Evolutionary conservation across 2,888 invertebrate genomes (phyloP), one percentile per base, ranked within the genome.

Genomic region (Strigamia transsilvanica): DNA sequence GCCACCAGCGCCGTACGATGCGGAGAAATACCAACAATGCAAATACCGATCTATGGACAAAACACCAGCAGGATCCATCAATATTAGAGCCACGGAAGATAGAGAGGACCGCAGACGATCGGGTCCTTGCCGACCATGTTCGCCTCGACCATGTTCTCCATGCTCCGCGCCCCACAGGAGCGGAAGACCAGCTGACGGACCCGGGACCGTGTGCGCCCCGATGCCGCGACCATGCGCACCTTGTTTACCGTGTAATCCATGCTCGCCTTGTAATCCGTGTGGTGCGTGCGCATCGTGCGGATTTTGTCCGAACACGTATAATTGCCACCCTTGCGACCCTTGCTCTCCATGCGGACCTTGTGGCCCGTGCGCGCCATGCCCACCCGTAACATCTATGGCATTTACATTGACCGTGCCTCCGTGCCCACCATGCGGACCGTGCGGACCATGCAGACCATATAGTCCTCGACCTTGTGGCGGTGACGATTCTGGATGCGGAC

Each of bases 211-310:
- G 34, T 80, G 80, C 46, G 80, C 80, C 80, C 80, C 80, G 9
- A 79, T 79, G 79, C 79, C 34, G 5, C 73, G 42, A 42, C 42
- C 80, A 34, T 80, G 80, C 46, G 80, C 42, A n/a, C 80, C 80
- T 1, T 41, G n/a, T 80, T 23, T 6, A 15, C 27, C 27, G 27
- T 27, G 27, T 27, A 2, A 42, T 18, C n/a, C 80, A 0, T 80
- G 80, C 27, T 6, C 27, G 27, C 78, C 78, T 0, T 80, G 80
- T 21, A 41, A 41, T 42, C 80, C 80, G 0, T 80, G 80, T 21
- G 80, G 80, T 9, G 1, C 21, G 21, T 80, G 80, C 41, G 42
- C 21, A 18, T n/a, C 80, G 4, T 80, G 80, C 23, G 80, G 80
- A 15, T 46, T 15, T 46, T 46, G 46, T 15, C 80, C 80, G 10